These are phyloP conservation scores for Prietella phreatophila DNA, from an alignment of 2,113 vertebrate species.

Conservation along the genomic window DNA sequence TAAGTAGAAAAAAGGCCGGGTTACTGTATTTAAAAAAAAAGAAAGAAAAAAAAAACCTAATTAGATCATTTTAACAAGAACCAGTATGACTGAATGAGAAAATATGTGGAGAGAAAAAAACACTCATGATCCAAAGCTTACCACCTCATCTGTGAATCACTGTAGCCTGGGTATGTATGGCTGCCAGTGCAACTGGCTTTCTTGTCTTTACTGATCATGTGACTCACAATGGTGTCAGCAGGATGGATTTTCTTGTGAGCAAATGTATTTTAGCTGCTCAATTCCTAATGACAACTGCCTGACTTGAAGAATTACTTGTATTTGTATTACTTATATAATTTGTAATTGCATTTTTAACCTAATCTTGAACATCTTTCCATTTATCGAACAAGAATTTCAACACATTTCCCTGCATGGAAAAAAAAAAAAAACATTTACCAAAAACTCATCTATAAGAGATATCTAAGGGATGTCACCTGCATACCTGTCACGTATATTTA, in stretches of 20 bases:
- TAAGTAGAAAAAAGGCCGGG: not conserved
- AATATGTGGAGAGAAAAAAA: not conserved
- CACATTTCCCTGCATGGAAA: not conserved
- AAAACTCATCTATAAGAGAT: not conserved
- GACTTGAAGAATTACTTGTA: not conserved
- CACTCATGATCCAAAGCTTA: conserved; percentile 18
- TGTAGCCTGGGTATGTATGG: not conserved
- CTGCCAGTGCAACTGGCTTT: conserved; percentile 23
- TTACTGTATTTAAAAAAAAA: not conserved
- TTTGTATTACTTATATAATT: no score
- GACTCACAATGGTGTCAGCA: conserved; percentile 11
- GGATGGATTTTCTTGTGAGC: not conserved
- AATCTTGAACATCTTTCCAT: not conserved
- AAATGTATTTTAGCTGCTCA: not conserved
- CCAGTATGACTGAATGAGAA: not conserved
- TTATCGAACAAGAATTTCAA: not conserved
- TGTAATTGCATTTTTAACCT: not conserved
- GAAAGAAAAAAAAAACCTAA: not conserved
- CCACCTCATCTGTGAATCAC: conserved; percentile 11
- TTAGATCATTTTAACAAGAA: not conserved
- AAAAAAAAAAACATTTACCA: not conserved
- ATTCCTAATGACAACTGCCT: not conserved
- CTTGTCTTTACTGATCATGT: conserved; percentile 1
- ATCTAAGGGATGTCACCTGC: not conserved
- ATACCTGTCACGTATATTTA: not conserved